phyloP scores from a whole-genome alignment of 2,888 invertebrate genomes.

The Dasysyrphus albostriatus region DNA sequence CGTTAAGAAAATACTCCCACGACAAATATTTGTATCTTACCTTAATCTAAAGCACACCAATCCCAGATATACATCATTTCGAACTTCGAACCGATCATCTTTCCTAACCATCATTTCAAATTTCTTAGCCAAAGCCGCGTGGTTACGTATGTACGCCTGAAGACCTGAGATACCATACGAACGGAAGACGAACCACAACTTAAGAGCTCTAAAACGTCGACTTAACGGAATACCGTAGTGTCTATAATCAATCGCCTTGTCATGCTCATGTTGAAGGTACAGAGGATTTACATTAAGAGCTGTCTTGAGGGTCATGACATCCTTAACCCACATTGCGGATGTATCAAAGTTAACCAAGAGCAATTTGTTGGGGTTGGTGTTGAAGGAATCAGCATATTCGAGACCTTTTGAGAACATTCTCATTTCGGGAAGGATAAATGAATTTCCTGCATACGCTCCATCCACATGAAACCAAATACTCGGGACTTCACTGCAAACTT shows the following conservation, averaged over 20 bases:
- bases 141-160: conserved; percentile 93
- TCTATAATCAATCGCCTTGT: conserved; percentile 88
- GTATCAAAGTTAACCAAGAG: conserved; percentile 94
- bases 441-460: conserved; percentile 94
- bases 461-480: conserved; percentile 94
- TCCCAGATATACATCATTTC: conserved; percentile 90
- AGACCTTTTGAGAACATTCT: conserved; percentile 87
- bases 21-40: conserved; percentile 76
- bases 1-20: background rate
- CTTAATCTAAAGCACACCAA: conserved; percentile 91
- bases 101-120: conserved; percentile 89
- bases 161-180: conserved; percentile 92
- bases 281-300: conserved; percentile 94
- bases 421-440: conserved; percentile 94
- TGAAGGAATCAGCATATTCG: conserved; percentile 93
- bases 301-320: conserved; percentile 90
- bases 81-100: conserved; percentile 90
- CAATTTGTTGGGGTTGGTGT: conserved; percentile 95
- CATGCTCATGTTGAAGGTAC: conserved; percentile 92
- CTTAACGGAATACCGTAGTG: conserved; percentile 96
- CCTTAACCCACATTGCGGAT: conserved; percentile 92
- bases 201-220: conserved; percentile 92
- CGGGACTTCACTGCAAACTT: conserved; percentile 86
- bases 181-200: conserved; percentile 94
- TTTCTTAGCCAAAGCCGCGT: conserved; percentile 90